Evolutionary conservation across 2,113 vertebrate genomes (phyloP), one percentile per base, ranked within the genome.

Genomic region (Herpailurus yagouaroundi): DNA sequence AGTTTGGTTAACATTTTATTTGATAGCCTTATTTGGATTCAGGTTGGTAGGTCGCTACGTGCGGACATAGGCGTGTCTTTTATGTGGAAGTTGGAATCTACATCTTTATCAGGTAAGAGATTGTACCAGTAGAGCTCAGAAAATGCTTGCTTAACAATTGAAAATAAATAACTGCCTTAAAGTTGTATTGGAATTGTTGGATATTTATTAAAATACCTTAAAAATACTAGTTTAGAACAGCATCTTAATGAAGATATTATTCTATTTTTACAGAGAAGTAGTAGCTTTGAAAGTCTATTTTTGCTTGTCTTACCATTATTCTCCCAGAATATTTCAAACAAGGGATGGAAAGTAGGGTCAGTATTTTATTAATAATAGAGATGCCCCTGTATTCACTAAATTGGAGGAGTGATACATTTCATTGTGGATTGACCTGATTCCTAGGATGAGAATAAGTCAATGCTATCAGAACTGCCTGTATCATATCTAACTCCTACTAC

Each of bases 101-200:
- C 2, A 81, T 8, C 21, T 52, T 14, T 27, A 36, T 52, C 21
- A 69, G 23, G n/a, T 68, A 94, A 77, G 21, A 82, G 21, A 84
- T 1, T 81, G 7, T 57, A 74, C 4, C 60, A 77, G 81, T 2
- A 33, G 45, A 45, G 45, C 69, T 95, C 74, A 91, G 57, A 91
- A 85, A 96, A 88, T 31, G 7, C 68, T 92, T 79, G 27, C 23
- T 86, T 91, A 64, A 89, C 12, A 85, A 89, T 0, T 31, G 45
- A 97, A 96, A 84, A 64, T 13, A 96, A 84, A 50, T 10, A 89
- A 71, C 25, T 52, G 55, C 83, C 16, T 66, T 64, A 69, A 81
- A 68, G 29, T 9, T 25, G n/a, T 57, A 60, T 76, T 31, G 41
- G 81, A 88, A 6, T 64, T 85, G 14, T 7, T 64, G 86, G 31